A percentile compares a stretch with the other conserved stretches of the same genome.
Conservation (phyloP, 2,113 vertebrate species). For the Tinamus guttatus region DNA sequence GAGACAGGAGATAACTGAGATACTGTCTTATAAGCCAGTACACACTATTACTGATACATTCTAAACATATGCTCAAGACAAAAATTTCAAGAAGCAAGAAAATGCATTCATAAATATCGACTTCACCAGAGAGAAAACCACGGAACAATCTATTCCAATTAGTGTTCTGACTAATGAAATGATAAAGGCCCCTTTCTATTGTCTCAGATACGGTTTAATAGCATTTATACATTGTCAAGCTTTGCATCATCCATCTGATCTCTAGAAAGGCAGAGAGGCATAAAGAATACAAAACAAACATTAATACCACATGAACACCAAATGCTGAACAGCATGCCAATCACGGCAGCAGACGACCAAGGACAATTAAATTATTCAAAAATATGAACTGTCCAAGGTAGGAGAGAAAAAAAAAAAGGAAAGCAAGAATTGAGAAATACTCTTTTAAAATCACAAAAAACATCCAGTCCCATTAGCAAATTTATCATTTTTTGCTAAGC, state of each 20-base stretch:
- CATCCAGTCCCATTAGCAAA: neutral
- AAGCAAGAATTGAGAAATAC: neutral
- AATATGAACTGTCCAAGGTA: slow-evolving; percentile 62
- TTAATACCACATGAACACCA: slow-evolving; percentile 17
- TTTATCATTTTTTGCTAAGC: neutral
- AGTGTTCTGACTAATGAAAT: slow-evolving; percentile 37
- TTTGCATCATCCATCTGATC: slow-evolving; percentile 37
- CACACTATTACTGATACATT: neutral
- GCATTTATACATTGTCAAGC: slow-evolving; percentile 43
- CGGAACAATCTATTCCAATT: slow-evolving; percentile 45
- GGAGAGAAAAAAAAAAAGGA: neutral
- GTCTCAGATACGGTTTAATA: slow-evolving; percentile 33
- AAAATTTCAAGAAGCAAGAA: neutral
- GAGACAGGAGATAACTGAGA: neutral
- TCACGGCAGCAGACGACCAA: slow-evolving; percentile 23
- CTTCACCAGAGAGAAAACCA: neutral
- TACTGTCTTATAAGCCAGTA: neutral
- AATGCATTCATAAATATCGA: slow-evolving; percentile 11
- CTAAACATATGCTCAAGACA: neutral
- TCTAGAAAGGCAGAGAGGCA: slow-evolving; percentile 14
- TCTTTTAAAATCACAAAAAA: neutral
- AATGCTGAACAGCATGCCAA: slow-evolving; percentile 1
- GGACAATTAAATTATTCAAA: slow-evolving; percentile 67
- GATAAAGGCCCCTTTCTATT: slow-evolving; percentile 19
- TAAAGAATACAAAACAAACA: slow-evolving; percentile 51